Conservation (phyloP, 2,797 vertebrate species). For the Valencia hispanica region DNA sequence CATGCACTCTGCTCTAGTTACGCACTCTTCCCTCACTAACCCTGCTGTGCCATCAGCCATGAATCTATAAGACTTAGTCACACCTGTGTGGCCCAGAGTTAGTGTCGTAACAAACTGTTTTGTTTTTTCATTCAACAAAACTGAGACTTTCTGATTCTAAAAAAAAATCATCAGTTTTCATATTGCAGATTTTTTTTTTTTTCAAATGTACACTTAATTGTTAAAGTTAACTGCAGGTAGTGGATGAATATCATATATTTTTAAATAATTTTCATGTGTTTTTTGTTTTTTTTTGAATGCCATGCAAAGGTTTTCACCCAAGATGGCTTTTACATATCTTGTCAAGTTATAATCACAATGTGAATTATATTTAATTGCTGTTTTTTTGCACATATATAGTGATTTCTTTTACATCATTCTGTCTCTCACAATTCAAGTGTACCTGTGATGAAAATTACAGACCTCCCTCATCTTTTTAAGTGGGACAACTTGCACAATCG, state of each 20-base stretch:
- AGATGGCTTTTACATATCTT: too few species aligned
- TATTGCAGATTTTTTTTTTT: background rate
- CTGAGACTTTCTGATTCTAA: background rate
- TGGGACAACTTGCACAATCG: too few species aligned
- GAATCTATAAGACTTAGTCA: slow-evolving; percentile 67
- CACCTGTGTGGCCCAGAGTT: slow-evolving; percentile 57
- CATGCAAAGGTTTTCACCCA: background rate
- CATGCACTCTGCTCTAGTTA: slow-evolving; percentile 67
- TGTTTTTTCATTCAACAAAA: slow-evolving; percentile 34
- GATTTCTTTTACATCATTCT: too few species aligned
- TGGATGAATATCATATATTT: background rate
- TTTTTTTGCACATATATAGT: too few species aligned
- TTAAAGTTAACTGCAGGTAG: background rate
- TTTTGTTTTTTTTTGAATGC: background rate
- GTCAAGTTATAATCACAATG: too few species aligned
- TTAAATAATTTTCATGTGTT: background rate
- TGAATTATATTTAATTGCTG: background rate
- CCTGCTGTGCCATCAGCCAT: slow-evolving; percentile 46
- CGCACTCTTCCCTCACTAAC: slow-evolving; percentile 60
- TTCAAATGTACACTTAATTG: background rate
- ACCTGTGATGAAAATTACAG: too few species aligned
- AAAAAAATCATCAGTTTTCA: too few species aligned
- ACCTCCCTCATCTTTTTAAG: too few species aligned
- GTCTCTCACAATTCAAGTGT: too few species aligned
- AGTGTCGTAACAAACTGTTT: slow-evolving; percentile 19